Evolutionary conservation across 2,797 vertebrate species (phyloP), one percentile per base, ranked within the genome.

Genomic region (Picus viridis): DNA sequence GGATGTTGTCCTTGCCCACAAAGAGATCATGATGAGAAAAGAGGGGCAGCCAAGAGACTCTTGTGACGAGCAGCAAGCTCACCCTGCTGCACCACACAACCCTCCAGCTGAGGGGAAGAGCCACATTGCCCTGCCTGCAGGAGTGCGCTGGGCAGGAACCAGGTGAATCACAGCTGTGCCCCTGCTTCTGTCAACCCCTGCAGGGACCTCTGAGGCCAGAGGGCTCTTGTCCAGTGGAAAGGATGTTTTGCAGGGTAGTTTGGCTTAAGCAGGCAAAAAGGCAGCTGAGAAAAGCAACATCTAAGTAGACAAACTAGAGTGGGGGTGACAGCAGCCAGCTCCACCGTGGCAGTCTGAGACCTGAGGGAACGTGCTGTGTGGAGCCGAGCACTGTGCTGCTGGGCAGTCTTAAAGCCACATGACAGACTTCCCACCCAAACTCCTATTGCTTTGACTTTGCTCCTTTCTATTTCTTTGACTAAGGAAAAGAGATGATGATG

Each of bases 111-210:
- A 12, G 7, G 54, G 43, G 11, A 27, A 49, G n/a, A 12, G 14
- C 16, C 49, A 4, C 0, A 0, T 10, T 53, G 56, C 53, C 39
- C 58, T 64, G 41, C 7, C 30, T 6, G 36, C 26, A 24, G 0
- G 51, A 3, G 34, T 1, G 12, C 30, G 36, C 73, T 49, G 70
- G 9, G 24, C 23, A 29, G 58, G 10, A 34, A n/a, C 13, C n/a
- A 23, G 43, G 17, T 4, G 30, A 30, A 13, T 5, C 67, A 29
- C 30, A 53, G 43, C 73, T 12, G 29, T 69, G 43, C 26, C 14
- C 26, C 26, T 3, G 16, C 72, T 79, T 32, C 64, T 67, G 7
- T 19, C 67, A 10, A 16, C 6, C 32, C 49, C 68, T 51, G 45
- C 65, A 18, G 6, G 8, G 34, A 69, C 45, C 30, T 45, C 5